Conservation (phyloP, 2,113 vertebrate genomes). For the Mus pahari region DNA sequence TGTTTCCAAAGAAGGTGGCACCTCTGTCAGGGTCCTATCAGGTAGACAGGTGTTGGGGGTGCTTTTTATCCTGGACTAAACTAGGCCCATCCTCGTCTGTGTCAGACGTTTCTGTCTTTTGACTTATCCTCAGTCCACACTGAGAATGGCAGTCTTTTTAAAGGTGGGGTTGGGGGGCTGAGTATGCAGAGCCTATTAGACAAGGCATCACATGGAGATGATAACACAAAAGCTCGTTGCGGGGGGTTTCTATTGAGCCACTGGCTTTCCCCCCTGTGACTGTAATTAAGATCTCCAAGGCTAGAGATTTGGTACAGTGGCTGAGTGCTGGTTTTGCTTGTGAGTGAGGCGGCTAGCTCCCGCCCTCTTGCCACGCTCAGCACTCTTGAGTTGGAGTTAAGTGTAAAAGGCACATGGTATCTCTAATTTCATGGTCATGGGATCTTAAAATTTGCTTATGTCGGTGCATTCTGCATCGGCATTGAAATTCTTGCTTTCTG, state of each 20-base stretch:
- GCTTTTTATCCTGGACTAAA: neutral
- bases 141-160: neutral
- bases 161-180: neutral
- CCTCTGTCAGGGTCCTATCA: accelerated
- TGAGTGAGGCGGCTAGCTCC: neutral
- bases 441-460: neutral
- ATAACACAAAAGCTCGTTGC: accelerated
- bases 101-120: neutral
- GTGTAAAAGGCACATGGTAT: neutral
- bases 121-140: neutral
- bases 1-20: neutral
- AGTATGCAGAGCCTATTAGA: neutral
- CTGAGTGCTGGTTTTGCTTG: accelerated
- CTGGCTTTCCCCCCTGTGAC: neutral
- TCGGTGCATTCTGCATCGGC: too few relatives aligned
- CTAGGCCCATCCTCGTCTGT: neutral
- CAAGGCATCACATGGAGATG: accelerated
- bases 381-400: too few relatives aligned
- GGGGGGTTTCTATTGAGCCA: neutral
- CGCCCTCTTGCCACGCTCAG: accelerated
- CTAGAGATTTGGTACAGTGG: neutral
- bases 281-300: neutral
- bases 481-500: neutral
- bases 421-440: accelerated
- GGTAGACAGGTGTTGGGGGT: neutral